phyloP scores from a whole-genome alignment of 2,888 invertebrate species.

The Drosophila robusta region DNA sequence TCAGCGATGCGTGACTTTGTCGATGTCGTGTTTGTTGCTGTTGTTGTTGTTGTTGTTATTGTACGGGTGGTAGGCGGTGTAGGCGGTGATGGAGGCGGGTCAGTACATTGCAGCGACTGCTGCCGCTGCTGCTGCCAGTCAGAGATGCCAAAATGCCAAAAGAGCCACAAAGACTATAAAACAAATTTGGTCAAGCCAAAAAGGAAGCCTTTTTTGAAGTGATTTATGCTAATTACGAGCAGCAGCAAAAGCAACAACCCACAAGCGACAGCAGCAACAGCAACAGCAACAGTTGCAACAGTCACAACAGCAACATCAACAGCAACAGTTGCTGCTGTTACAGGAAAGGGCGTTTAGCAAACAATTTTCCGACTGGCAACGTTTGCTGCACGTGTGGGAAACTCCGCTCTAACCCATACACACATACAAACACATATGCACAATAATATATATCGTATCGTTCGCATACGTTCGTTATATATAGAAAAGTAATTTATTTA shows the following conservation, averaged over 20 bases:
- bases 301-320: constrained; percentile 15
- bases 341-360: constrained; percentile 77
- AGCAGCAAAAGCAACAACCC: constrained; percentile 43
- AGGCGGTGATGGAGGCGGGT: constrained; percentile 33
- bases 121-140: constrained; percentile 56
- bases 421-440: constrained; percentile 8
- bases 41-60: constrained; percentile 35
- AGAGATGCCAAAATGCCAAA: constrained; percentile 78
- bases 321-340: constrained; percentile 33
- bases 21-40: constrained; percentile 70
- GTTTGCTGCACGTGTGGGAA: constrained; percentile 65
- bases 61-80: constrained; percentile 22
- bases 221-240: constrained; percentile 80
- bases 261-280: constrained; percentile 56
- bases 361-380: constrained; percentile 63
- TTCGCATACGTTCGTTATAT: constrained; percentile 43
- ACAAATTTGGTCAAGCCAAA: constrained; percentile 79
- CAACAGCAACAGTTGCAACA: constrained; percentile 31
- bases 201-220: constrained; percentile 80
- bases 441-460: constrained; percentile 18
- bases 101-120: constrained; percentile 12
- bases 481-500: constrained; percentile 81
- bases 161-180: constrained; percentile 74
- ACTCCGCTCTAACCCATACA: constrained; percentile 46
- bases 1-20: constrained; percentile 79